phyloP scores from a whole-genome alignment of 2,113 vertebrate species.

The Xyrauchen texanus region DNA sequence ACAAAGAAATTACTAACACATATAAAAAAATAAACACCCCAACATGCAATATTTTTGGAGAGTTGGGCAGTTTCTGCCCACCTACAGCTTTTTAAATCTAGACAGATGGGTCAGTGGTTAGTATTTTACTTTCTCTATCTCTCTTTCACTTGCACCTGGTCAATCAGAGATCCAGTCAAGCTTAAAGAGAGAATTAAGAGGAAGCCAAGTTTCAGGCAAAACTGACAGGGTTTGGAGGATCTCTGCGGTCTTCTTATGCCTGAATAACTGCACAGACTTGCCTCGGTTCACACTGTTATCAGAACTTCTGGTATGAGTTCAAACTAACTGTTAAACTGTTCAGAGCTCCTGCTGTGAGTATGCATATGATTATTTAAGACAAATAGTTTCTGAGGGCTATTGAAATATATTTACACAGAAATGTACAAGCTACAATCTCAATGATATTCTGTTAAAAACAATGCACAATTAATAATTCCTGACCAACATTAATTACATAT shows the following conservation, averaged over 20 bases:
- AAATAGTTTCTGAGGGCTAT: conserved; percentile 1
- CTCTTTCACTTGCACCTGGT: conserved; percentile 28
- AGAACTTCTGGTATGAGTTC: neutral
- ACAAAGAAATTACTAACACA: no score
- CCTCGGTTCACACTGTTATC: conserved; percentile 26
- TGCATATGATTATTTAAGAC: neutral
- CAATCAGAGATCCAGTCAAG: conserved; percentile 47
- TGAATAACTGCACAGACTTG: neutral
- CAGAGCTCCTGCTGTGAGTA: neutral
- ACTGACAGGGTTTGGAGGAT: conserved; percentile 26
- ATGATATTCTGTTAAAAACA: no score
- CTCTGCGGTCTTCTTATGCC: conserved; percentile 7
- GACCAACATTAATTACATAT: no score
- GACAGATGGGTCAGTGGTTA: conserved; percentile 39
- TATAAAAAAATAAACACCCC: conserved; percentile 23
- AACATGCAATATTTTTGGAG: conserved; percentile 13
- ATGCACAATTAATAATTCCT: no score
- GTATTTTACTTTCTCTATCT: conserved; percentile 16
- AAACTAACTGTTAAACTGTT: conserved; percentile 25
- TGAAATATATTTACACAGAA: no score
- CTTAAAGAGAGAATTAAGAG: conserved; percentile 46
- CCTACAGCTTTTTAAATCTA: conserved; percentile 40
- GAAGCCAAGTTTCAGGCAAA: conserved; percentile 38
- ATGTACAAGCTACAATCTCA: no score
- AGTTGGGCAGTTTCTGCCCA: neutral